Conservation (phyloP, 1,140 invertebrate species). For the Ceratina calcarata region DNA sequence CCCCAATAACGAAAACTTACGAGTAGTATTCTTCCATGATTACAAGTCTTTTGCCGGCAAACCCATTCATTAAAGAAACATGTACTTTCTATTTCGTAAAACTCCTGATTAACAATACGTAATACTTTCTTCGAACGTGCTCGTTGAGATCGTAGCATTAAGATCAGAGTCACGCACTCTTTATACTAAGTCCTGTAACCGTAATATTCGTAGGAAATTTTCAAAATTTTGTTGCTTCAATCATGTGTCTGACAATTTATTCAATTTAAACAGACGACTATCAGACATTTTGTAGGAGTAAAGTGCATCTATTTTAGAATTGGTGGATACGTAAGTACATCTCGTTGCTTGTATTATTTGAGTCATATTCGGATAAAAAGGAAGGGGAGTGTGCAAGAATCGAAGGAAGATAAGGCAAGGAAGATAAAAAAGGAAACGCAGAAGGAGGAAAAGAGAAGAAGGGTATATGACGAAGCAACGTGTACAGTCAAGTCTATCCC, state of each 20-base stretch:
- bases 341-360: neutral
- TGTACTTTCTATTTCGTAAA: conserved; percentile 10
- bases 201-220: no score
- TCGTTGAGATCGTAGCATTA: neutral
- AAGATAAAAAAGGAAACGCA: neutral
- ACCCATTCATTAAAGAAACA: neutral
- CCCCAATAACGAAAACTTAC: neutral
- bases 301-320: neutral
- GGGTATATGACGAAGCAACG: conserved; percentile 6
- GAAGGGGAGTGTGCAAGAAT: neutral
- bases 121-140: no score
- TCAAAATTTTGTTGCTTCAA: no score
- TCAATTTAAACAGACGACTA: no score
- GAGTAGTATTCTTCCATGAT: conserved; percentile 6
- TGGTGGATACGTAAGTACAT: neutral
- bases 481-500: conserved; percentile 31
- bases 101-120: neutral
- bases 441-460: neutral
- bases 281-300: no score
- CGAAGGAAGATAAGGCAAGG: neutral
- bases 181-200: no score
- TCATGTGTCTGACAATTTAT: no score
- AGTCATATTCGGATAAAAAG: neutral
- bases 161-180: neutral
- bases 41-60: neutral